These are phyloP conservation scores for Synanthedon formicaeformis DNA, from an alignment of 2,888 invertebrate species.

Conservation along the genomic window DNA sequence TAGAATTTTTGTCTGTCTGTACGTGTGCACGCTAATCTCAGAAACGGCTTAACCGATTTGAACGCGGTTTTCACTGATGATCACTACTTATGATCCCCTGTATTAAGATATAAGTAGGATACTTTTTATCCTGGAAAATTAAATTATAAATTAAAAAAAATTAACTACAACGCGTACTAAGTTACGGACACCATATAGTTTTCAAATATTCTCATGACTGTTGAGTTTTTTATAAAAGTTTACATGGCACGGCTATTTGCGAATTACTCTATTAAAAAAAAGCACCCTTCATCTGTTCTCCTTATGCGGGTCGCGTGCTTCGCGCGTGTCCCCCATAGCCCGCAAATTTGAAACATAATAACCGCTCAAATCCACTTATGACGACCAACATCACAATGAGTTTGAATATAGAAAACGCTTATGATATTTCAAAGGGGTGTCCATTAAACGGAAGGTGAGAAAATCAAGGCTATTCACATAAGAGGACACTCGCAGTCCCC, in stretches of 20 bases:
- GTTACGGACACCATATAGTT: no score
- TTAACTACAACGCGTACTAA: no score
- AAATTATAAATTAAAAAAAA: no score
- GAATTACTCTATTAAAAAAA: conserved; percentile 32
- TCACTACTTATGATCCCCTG: no score
- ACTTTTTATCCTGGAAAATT: no score
- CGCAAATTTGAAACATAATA: conserved; percentile 52
- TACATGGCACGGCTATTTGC: conserved; percentile 23
- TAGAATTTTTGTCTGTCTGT: no score
- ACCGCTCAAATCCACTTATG: conserved; percentile 38
- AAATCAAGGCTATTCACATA: conserved; percentile 27
- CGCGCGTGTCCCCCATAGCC: conserved; percentile 61
- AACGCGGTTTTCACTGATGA: no score
- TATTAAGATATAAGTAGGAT: no score
- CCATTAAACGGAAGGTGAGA: conserved; percentile 17
- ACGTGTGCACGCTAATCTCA: no score
- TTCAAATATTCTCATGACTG: no score
- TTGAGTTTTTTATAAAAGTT: no score
- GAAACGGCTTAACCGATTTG: no score
- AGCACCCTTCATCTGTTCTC: conserved; percentile 20
- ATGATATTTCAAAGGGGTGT: conserved; percentile 26
- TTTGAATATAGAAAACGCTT: conserved; percentile 17
- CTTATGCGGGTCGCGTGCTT: conserved; percentile 62
- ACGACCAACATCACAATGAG: conserved; percentile 30
- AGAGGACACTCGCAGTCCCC: neutral